Base-by-base conservation (phyloP, 2,888 invertebrate species). In the Diachrysia chrysitis region DNA sequence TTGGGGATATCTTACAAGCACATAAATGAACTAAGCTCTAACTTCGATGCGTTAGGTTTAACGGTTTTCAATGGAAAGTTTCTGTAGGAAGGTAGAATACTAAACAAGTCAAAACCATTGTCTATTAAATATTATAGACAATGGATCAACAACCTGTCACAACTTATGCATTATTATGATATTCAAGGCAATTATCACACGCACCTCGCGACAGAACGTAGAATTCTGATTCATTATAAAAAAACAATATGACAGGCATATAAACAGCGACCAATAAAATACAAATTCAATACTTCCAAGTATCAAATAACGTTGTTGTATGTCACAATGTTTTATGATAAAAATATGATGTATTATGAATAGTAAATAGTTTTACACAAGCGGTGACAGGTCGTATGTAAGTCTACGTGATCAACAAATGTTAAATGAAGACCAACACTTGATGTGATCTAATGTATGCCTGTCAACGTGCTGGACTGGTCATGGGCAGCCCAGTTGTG, bases 271-370 rank as follows among this genome's bases (percentile, higher is more conserved):
- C 70, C 67, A 58, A 74, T 69, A 77, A 72, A 65, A 64, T 46
- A 57, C 54, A 66, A 42, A 68, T 62, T 64, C 53, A 69, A n/a
- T 57, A 66, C 29, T 79, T 79, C 79, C 70, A 76, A 67, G 79
- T 75, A 79, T 67, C 64, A 57, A 64, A 78, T 76, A 71, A 73
- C 58, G 58, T 66, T 71, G 63, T 58, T 62, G 54, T 63, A 35
- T 69, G 61, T 73, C 58, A 71, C 66, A 58, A 63, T 68, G 62
- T 60, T 71, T 35, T 67, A 66, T 69, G 57, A 70, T 69, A 71
- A 71, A 79, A 79, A 67, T 76, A 66, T 75, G 63, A 75, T 74
- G 71, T 72, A 75, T 72, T 72, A 56, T 69, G 76, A 76, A 76
- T 76, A 62, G 63, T 61, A 46, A 76, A 72, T 71, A 63, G 48